A percentile compares a stretch with the other conserved stretches of the same genome.
Evolutionary conservation across 2,888 invertebrate genomes (phyloP).

Genomic region (Fissipunctia ypsillon): DNA sequence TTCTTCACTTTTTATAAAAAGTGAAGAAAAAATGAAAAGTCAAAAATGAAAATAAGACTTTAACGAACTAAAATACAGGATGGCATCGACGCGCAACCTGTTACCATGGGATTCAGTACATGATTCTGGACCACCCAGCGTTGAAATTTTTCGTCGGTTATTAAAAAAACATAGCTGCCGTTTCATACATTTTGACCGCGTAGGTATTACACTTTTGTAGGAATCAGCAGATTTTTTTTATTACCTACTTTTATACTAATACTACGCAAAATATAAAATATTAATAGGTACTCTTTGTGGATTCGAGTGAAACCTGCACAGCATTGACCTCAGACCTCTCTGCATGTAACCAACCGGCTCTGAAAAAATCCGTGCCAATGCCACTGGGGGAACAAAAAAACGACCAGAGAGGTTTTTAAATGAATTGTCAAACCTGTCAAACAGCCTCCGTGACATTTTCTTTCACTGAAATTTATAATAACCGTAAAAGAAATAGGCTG

Average conservation of each 20-base stretch:
- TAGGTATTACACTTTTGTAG: slow-evolving; percentile 1
- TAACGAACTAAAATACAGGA: slow-evolving; percentile 4
- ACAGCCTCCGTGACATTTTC: slow-evolving; percentile 26
- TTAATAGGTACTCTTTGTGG: slow-evolving; percentile 3
- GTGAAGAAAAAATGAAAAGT: too few relatives aligned
- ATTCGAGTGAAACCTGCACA: slow-evolving; percentile 67
- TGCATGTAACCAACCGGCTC: slow-evolving; percentile 69
- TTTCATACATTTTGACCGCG: too few relatives aligned
- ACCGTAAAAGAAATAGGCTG: neutral
- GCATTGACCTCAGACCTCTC: slow-evolving; percentile 76
- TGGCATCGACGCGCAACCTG: too few relatives aligned
- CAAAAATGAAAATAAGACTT: too few relatives aligned
- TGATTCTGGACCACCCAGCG: too few relatives aligned
- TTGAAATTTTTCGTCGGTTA: too few relatives aligned
- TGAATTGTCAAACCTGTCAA: slow-evolving; percentile 47
- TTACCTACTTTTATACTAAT: too few relatives aligned
- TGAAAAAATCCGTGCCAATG: slow-evolving; percentile 79
- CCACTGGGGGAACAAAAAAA: slow-evolving; percentile 66
- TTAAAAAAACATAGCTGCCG: too few relatives aligned
- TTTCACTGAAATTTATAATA: slow-evolving; percentile 15
- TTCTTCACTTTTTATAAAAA: too few relatives aligned
- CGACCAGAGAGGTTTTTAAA: slow-evolving; percentile 31
- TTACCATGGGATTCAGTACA: too few relatives aligned
- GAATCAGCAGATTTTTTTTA: too few relatives aligned
- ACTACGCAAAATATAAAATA: slow-evolving; percentile 17